phyloP scores from a whole-genome alignment of 2,888 invertebrate species.

The Lithophane socia region DNA sequence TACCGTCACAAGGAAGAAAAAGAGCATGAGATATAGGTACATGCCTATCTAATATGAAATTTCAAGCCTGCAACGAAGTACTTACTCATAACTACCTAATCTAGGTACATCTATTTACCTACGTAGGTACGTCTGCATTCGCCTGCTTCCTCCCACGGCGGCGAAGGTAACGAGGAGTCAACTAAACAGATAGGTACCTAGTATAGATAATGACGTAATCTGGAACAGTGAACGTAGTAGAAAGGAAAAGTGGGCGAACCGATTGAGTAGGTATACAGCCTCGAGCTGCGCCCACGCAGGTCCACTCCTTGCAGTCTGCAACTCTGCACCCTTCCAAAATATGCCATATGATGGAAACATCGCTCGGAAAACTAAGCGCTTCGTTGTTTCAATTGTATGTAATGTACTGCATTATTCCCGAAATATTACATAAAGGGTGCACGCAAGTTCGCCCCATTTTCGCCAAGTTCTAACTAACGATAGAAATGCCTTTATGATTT shows the following conservation, averaged over 20 bases:
- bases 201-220: slow-evolving; percentile 84
- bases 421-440: not conserved
- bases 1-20: not conserved
- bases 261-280: slow-evolving; percentile 79
- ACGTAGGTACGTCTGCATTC: slow-evolving; percentile 25
- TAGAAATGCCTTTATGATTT: not conserved
- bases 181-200: slow-evolving; percentile 64
- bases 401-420: not conserved
- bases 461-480: slow-evolving; percentile 5
- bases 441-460: not conserved
- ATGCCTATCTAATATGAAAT: not conserved
- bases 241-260: slow-evolving; percentile 90
- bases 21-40: not conserved
- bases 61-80: not conserved
- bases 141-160: slow-evolving; percentile 44
- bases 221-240: slow-evolving; percentile 86
- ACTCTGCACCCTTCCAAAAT: slow-evolving; percentile 75
- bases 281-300: slow-evolving; percentile 84
- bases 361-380: slow-evolving; percentile 25
- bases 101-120: not conserved
- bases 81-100: not conserved
- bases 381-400: not conserved
- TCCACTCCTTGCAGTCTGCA: slow-evolving; percentile 73
- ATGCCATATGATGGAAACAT: slow-evolving; percentile 47
- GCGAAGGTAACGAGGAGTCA: slow-evolving; percentile 65